phyloP scores from a whole-genome alignment of 2,113 vertebrate genomes.

The Toxostoma redivivum region DNA sequence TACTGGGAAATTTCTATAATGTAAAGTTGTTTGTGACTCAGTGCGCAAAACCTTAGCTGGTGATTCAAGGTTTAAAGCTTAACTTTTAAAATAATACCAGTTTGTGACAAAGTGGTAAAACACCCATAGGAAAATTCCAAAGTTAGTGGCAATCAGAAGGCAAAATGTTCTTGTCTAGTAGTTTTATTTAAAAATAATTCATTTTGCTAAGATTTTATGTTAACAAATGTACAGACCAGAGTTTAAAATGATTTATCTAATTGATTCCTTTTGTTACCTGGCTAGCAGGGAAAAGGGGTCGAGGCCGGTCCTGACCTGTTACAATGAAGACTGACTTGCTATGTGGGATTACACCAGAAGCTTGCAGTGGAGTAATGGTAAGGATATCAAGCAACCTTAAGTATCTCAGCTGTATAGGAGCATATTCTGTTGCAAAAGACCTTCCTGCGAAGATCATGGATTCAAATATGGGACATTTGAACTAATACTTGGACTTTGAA shows the following conservation, averaged over 20 bases:
- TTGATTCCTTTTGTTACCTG: slow-evolving; percentile 98
- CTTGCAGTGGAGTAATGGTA: slow-evolving; percentile 93
- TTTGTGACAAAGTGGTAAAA: slow-evolving; percentile 68
- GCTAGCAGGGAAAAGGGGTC: slow-evolving; percentile 95
- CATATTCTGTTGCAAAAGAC: slow-evolving; percentile 89
- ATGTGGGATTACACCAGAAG: slow-evolving; percentile 97
- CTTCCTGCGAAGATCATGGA: slow-evolving; percentile 86
- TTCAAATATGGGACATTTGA: slow-evolving; percentile 84
- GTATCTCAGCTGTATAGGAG: slow-evolving; percentile 92
- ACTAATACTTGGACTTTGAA: slow-evolving; percentile 87
- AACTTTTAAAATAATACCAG: slow-evolving; percentile 71
- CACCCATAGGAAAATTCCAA: slow-evolving; percentile 7
- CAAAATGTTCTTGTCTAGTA: slow-evolving; percentile 59
- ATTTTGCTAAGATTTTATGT: slow-evolving; percentile 69
- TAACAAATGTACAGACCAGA: slow-evolving; percentile 75
- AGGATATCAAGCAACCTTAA: slow-evolving; percentile 90
- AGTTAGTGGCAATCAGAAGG: slow-evolving; percentile 65
- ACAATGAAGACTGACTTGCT: slow-evolving; percentile 97
- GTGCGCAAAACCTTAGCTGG: slow-evolving; percentile 37
- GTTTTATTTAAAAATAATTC: slow-evolving; percentile 57
- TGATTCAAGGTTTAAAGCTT: slow-evolving; percentile 59
- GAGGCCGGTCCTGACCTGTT: slow-evolving; percentile 92
- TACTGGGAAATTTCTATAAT: slow-evolving; percentile 51
- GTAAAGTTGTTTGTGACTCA: slow-evolving; percentile 60
- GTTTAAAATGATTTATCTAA: slow-evolving; percentile 88